Evolutionary conservation across 1,140 invertebrate species (phyloP).

Genomic region (Sycobia sp.): DNA sequence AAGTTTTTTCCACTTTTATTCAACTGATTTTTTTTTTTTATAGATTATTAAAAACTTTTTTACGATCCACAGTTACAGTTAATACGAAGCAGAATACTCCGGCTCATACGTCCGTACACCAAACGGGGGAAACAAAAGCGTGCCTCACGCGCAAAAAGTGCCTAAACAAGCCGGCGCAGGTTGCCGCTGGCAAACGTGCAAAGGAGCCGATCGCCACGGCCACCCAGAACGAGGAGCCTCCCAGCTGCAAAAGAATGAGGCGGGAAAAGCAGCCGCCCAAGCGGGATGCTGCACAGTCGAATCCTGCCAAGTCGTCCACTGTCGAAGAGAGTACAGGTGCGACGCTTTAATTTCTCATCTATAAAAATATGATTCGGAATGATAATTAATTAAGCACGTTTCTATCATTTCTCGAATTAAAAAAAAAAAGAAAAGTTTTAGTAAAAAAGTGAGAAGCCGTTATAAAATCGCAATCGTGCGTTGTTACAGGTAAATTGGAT

Average conservation of each 20-base stretch:
- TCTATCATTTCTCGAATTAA: too few relatives aligned
- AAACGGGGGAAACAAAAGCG: conserved; percentile 30
- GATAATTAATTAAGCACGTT: too few relatives aligned
- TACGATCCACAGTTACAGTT: not conserved
- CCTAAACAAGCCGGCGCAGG: conserved; percentile 37
- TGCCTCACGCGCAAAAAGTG: conserved; percentile 41
- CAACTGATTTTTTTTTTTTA: too few relatives aligned
- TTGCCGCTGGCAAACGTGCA: not conserved
- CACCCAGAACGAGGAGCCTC: conserved; percentile 1
- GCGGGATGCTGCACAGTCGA: conserved; percentile 27
- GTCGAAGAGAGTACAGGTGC: conserved; percentile 24
- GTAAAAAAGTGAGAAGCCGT: too few relatives aligned
- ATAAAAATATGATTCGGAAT: too few relatives aligned
- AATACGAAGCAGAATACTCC: not conserved
- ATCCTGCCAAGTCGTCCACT: conserved; percentile 36
- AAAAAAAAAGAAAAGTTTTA: too few relatives aligned
- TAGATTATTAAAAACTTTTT: too few relatives aligned
- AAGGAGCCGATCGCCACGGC: conserved; percentile 14
- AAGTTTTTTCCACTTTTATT: too few relatives aligned
- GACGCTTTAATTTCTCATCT: too few relatives aligned
- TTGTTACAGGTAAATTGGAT: conserved; percentile 39
- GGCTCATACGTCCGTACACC: not conserved
- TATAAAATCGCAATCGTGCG: too few relatives aligned
- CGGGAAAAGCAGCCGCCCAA: conserved; percentile 31
- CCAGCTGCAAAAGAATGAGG: conserved; percentile 33